Conservation (phyloP, 2,113 vertebrate genomes). For the Empidonax traillii region DNA sequence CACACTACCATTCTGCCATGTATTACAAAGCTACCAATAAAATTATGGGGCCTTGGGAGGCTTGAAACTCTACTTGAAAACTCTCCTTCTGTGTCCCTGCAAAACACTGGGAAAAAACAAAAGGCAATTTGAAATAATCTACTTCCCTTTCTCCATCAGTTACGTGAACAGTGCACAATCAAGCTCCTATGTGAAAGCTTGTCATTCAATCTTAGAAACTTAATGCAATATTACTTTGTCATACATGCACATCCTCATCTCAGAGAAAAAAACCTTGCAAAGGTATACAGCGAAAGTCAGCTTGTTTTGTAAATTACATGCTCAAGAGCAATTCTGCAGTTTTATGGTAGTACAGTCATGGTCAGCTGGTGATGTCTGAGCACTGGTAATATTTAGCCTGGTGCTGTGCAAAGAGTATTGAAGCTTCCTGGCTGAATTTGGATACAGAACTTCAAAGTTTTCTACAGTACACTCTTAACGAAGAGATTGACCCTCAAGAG, state of each 20-base stretch:
- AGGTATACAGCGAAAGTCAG: not conserved
- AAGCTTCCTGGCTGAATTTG: not conserved
- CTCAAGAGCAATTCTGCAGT: not conserved
- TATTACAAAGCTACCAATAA: not conserved
- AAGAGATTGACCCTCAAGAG: not conserved
- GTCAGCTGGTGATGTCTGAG: not conserved
- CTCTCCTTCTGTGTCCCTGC: not conserved
- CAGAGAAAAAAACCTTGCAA: not conserved
- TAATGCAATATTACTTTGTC: not conserved
- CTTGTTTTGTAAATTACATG: no score
- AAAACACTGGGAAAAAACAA: constrained; percentile 2
- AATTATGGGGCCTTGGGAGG: not conserved
- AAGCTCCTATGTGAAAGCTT: not conserved
- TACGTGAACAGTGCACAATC: not conserved
- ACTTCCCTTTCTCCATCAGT: not conserved
- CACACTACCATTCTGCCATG: not conserved
- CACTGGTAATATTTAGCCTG: not conserved
- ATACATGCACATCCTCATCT: not conserved
- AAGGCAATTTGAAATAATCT: not conserved
- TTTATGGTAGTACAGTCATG: not conserved
- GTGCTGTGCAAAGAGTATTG: not conserved
- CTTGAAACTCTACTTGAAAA: not conserved
- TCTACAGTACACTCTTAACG: not conserved
- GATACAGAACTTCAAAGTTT: not conserved
- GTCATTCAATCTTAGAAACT: not conserved